phyloP scores from a whole-genome alignment of 2,888 invertebrate genomes.

The Drosophila greeni region DNA sequence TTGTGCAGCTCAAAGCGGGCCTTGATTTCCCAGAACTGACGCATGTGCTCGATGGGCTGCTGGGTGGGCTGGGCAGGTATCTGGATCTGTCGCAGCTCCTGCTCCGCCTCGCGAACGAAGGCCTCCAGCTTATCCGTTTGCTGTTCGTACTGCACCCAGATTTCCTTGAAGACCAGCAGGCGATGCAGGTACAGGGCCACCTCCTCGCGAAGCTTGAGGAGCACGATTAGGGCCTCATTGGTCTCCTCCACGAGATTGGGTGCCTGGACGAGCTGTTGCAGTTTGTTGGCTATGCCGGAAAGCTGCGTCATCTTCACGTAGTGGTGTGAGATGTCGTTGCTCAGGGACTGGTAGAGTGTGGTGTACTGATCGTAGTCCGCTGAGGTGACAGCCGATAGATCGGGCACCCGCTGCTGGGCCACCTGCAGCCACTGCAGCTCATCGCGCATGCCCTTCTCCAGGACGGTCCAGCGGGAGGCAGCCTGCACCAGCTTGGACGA shows the following conservation, averaged over 20 bases:
- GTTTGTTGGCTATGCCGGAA: conserved; percentile 84
- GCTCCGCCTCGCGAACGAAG: conserved; percentile 87
- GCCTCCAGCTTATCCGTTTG: conserved; percentile 86
- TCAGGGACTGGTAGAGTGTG: conserved; percentile 88
- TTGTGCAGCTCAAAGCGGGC: conserved; percentile 92
- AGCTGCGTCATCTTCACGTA: conserved; percentile 88
- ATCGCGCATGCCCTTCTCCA: conserved; percentile 90
- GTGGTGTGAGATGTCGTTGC: conserved; percentile 88
- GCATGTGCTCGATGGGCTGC: conserved; percentile 85
- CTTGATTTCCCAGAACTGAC: conserved; percentile 93
- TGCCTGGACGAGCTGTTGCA: conserved; percentile 87
- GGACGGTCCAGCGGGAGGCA: conserved; percentile 89
- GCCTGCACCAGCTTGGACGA: conserved; percentile 91
- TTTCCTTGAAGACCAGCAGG: conserved; percentile 86
- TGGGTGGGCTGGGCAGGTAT: conserved; percentile 82
- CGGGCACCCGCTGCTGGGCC: conserved; percentile 90
- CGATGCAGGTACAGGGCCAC: conserved; percentile 86
- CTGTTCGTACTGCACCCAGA: conserved; percentile 87
- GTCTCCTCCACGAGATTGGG: conserved; percentile 87
- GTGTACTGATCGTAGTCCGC: conserved; percentile 91
- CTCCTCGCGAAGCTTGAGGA: conserved; percentile 86
- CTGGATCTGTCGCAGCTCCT: conserved; percentile 83
- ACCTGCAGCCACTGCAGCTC: conserved; percentile 91
- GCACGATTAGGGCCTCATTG: conserved; percentile 85
- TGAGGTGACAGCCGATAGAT: conserved; percentile 88